phyloP scores from a whole-genome alignment of 2,797 vertebrate species.

The Ciconia nigra region DNA sequence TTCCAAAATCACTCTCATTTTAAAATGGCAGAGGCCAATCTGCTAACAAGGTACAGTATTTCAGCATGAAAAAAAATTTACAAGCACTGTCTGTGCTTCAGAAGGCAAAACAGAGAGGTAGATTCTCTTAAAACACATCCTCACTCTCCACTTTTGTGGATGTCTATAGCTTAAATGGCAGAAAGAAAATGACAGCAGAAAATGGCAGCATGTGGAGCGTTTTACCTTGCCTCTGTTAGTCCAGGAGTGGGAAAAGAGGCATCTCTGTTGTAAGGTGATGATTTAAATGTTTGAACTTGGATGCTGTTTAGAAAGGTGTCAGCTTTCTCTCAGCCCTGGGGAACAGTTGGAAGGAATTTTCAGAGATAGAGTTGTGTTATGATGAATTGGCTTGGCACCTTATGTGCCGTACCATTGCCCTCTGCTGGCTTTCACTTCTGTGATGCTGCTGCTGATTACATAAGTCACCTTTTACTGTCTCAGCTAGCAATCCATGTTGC shows the following conservation, averaged over 20 bases:
- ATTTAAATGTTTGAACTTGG: background rate
- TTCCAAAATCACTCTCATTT: background rate
- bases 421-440: conserved; percentile 9
- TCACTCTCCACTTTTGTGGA: background rate
- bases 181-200: background rate
- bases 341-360: background rate
- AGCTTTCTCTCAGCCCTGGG: background rate
- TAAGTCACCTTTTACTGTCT: background rate
- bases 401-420: background rate
- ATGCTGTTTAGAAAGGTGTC: background rate
- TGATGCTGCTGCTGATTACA: background rate
- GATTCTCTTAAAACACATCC: background rate
- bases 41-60: background rate
- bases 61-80: background rate
- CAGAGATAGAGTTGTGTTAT: background rate
- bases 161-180: background rate
- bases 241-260: background rate
- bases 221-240: background rate
- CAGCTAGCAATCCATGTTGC: background rate
- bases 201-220: background rate
- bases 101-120: background rate
- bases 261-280: background rate
- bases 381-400: background rate
- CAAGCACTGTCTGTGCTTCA: background rate
- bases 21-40: background rate